Evolutionary conservation across 1,140 invertebrate genomes (phyloP), one percentile per base, ranked within the genome.

Genomic region (Xylocopa sonorina): DNA sequence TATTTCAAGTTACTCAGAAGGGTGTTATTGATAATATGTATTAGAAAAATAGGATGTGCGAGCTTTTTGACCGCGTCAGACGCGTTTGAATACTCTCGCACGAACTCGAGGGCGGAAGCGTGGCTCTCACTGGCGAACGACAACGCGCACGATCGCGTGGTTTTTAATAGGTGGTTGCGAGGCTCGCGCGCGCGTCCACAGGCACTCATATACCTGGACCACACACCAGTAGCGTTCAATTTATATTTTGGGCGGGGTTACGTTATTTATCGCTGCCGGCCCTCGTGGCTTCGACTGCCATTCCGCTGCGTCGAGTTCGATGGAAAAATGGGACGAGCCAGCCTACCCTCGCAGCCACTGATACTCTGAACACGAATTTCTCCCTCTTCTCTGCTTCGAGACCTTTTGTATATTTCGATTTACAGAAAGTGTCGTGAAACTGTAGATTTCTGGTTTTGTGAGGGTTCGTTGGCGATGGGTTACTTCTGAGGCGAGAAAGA

Each of bases 211-310:
- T n/a, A n/a, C n/a, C 74, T 64, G 72, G 89, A 90, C 89, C 89
- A 89, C 89, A 90, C 89, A 89, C 87, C 87, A 88, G 89, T 90
- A 89, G 88, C 88, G 88, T 89, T 89, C 88, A 89, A 90, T 90
- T 90, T 89, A 90, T 90, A 90, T 90, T 90, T 90, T 90, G 89
- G 89, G 89, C 88, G 88, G 89, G 88, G 87, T 89, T 88, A 81
- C 73, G 86, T 89, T 90, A 90, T 90, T 90, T 89, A 89, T 89
- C 83, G 87, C 84, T 81, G 81, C 58, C 82, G 83, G 78, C 73
- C 83, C 86, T 84, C 85, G 78, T 88, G 82, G 80, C 87, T 88
- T 87, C 83, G 87, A 88, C 83, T 87, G 88, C 88, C 87, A 89
- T 88, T 87, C 80, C 87, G 80, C 80, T n/a, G 82, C 74, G 80